A percentile compares a stretch with the other conserved stretches of the same genome.
Conservation (phyloP, 1,140 invertebrate genomes). For the Halesus radiatus region DNA sequence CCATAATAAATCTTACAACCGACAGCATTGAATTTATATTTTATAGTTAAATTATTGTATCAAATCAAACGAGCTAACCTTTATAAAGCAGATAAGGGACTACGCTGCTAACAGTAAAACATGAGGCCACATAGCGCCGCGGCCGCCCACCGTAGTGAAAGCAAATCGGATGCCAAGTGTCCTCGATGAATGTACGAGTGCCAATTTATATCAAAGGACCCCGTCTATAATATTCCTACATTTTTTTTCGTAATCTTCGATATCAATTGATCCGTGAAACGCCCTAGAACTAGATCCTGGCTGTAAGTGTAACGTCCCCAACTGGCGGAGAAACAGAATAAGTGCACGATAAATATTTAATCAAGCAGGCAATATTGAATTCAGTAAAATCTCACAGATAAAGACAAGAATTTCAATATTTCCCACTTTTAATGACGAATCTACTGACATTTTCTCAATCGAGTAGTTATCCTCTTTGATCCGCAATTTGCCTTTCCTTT, state of each 20-base stretch:
- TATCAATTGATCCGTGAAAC: constrained; percentile 49
- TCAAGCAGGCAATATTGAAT: constrained; percentile 30
- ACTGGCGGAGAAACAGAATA: neutral
- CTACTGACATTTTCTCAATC: neutral
- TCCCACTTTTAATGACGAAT: constrained; percentile 9
- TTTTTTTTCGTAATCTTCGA: constrained; percentile 42
- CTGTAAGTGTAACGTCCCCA: constrained; percentile 17
- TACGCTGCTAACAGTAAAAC: too few relatives aligned
- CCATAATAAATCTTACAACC: too few relatives aligned
- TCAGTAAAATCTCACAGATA: constrained; percentile 13
- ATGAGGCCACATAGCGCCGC: too few relatives aligned
- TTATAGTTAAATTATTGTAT: too few relatives aligned
- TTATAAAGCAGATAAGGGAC: too few relatives aligned
- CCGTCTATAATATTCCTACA: constrained; percentile 37
- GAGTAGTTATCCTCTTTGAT: constrained; percentile 27
- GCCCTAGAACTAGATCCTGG: constrained; percentile 16
- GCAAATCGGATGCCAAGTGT: constrained; percentile 22
- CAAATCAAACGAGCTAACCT: too few relatives aligned
- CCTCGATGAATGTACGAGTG: constrained; percentile 27
- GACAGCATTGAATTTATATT: too few relatives aligned
- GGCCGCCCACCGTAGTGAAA: neutral
- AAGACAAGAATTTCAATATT: constrained; percentile 5
- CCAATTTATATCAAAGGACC: constrained; percentile 41
- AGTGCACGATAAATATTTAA: constrained; percentile 40
- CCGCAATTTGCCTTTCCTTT: constrained; percentile 22